These are phyloP conservation scores for Perccottus glenii DNA, from an alignment of 2,113 vertebrate species.

Conservation along the genomic window DNA sequence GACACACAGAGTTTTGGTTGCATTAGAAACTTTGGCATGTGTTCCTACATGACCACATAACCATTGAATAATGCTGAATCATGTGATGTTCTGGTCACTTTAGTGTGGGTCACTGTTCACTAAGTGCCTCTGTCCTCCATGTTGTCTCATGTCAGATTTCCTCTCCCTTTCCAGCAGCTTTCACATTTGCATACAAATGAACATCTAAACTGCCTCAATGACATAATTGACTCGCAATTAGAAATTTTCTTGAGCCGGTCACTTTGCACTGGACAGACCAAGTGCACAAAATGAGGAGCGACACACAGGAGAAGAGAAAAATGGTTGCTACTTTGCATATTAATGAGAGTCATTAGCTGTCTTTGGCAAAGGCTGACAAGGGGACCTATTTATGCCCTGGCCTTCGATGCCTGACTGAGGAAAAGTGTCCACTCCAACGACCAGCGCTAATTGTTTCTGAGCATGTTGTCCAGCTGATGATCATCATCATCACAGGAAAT, in stretches of 20 bases:
- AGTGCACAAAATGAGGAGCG: conserved; percentile 67
- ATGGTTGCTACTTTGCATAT: conserved; percentile 84
- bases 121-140: conserved; percentile 70
- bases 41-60: neutral
- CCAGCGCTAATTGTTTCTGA: conserved; percentile 83
- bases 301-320: conserved; percentile 60
- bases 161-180: conserved; percentile 53
- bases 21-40: neutral
- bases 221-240: conserved; percentile 89
- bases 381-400: conserved; percentile 81
- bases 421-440: conserved; percentile 77
- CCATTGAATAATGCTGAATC: conserved; percentile 37
- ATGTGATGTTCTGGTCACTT: conserved; percentile 8
- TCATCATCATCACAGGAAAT: conserved; percentile 79
- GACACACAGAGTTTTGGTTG: no score
- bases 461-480: conserved; percentile 78
- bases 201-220: conserved; percentile 85
- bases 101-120: conserved; percentile 40
- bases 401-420: conserved; percentile 76
- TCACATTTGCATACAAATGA: conserved; percentile 87
- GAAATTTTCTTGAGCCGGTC: conserved; percentile 83
- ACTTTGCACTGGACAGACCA: conserved; percentile 79
- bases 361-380: conserved; percentile 81
- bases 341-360: conserved; percentile 86
- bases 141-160: conserved; percentile 66